These are phyloP conservation scores for Hypothenemus hampei DNA, from an alignment of 1,140 invertebrate genomes.

Conservation along the genomic window DNA sequence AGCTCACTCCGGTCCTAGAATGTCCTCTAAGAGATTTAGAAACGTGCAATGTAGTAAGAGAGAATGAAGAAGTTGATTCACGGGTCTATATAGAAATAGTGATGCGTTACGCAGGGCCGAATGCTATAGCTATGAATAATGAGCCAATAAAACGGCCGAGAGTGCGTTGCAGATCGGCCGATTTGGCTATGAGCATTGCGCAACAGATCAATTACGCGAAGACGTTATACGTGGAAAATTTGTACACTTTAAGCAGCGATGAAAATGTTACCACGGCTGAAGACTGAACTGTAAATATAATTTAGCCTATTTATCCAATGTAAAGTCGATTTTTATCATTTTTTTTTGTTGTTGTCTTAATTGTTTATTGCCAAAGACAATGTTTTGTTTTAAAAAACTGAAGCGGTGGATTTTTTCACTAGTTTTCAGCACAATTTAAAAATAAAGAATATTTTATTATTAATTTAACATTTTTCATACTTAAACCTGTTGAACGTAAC, in stretches of 20 bases:
- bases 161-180: constrained; percentile 75
- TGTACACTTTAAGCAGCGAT: constrained; percentile 50
- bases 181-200: constrained; percentile 72
- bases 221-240: constrained; percentile 75
- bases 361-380: no score
- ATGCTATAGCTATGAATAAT: constrained; percentile 45
- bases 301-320: neutral
- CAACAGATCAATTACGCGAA: constrained; percentile 75
- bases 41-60: constrained; percentile 53
- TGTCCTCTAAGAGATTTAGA: constrained; percentile 61
- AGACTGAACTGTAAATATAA: constrained; percentile 39
- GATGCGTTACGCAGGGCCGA: constrained; percentile 54
- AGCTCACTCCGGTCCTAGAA: constrained; percentile 58
- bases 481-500: neutral
- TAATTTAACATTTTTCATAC: neutral
- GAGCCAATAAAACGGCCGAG: constrained; percentile 64
- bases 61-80: constrained; percentile 47
- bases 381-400: no score
- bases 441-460: no score
- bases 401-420: no score
- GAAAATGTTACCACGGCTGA: constrained; percentile 40
- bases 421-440: no score
- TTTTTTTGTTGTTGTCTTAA: neutral
- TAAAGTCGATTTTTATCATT: neutral
- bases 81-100: constrained; percentile 74